Conservation (phyloP, 1,140 invertebrate species). For the Drosophila grimshawi region DNA sequence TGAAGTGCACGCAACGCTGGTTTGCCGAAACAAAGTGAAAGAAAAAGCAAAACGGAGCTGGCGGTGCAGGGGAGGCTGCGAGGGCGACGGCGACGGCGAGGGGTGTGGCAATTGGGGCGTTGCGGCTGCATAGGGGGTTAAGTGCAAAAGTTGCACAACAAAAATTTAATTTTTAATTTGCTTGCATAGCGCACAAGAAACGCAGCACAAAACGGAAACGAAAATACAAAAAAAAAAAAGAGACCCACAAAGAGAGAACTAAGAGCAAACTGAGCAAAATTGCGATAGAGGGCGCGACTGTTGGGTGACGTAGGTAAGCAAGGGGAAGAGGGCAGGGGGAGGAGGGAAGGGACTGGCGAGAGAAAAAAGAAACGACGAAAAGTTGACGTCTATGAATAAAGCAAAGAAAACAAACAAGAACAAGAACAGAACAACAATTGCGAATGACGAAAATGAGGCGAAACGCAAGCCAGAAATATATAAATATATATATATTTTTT, state of each 20-base stretch:
- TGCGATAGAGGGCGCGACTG: background rate
- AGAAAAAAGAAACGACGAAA: conserved; percentile 11
- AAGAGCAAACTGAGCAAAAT: background rate
- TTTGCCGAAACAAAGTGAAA: conserved; percentile 9
- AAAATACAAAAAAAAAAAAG: too few species aligned
- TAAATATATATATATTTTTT: conserved; percentile 3
- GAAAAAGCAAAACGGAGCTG: background rate
- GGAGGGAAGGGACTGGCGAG: background rate
- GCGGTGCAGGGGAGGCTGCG: too few species aligned
- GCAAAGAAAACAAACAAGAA: conserved; percentile 10
- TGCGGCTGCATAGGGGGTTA: background rate
- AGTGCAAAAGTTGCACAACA: conserved; percentile 60
- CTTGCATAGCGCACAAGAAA: conserved; percentile 34
- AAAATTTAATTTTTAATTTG: conserved; percentile 66
- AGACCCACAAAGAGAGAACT: conserved; percentile 2
- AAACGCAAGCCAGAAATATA: conserved; percentile 10
- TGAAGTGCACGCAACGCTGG: conserved; percentile 44
- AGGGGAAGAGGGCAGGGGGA: background rate
- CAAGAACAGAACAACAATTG: conserved; percentile 1
- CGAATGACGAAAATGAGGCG: conserved; percentile 18
- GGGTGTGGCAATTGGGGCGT: background rate
- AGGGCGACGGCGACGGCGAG: background rate
- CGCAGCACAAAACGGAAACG: background rate
- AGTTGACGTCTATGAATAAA: conserved; percentile 31
- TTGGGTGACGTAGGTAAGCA: too few species aligned